phyloP scores from a whole-genome alignment of 2,113 vertebrate genomes.

The Numida meleagris region DNA sequence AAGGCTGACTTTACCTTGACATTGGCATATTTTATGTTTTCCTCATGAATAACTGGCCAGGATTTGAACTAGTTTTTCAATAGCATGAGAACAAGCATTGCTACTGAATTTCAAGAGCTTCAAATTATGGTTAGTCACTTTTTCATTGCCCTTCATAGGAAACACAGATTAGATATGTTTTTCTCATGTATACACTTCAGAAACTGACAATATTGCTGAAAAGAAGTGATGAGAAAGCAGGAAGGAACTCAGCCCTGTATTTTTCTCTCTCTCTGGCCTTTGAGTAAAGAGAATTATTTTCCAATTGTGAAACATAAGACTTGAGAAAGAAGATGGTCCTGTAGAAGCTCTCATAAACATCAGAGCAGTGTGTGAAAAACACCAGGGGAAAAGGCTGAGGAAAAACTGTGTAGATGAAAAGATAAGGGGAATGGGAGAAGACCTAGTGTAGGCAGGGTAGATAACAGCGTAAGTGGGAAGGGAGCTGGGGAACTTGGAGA shows the following conservation, averaged over 20 bases:
- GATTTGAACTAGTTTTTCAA: not conserved
- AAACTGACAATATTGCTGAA: not conserved
- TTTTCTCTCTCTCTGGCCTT: not conserved
- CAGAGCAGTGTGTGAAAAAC: not conserved
- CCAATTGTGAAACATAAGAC: not conserved
- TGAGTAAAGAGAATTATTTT: not conserved
- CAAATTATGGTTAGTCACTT: not conserved
- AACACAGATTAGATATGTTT: not conserved
- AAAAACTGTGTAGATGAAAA: not conserved
- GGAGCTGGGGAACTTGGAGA: not conserved
- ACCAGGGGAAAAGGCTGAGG: not conserved
- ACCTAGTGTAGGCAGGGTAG: not conserved
- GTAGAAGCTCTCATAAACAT: not conserved
- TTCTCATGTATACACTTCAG: not conserved
- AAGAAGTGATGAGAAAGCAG: not conserved
- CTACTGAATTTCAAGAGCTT: not conserved
- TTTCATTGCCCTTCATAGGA: not conserved
- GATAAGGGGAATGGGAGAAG: not conserved
- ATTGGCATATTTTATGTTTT: not conserved
- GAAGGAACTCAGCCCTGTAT: not conserved
- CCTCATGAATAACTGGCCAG: not conserved
- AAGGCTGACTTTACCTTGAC: not conserved
- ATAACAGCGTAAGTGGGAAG: rapidly evolving
- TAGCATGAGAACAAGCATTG: not conserved
- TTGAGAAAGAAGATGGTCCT: not conserved